phyloP scores from a whole-genome alignment of 1,140 invertebrate species.

The Drosophila kohkoa region DNA sequence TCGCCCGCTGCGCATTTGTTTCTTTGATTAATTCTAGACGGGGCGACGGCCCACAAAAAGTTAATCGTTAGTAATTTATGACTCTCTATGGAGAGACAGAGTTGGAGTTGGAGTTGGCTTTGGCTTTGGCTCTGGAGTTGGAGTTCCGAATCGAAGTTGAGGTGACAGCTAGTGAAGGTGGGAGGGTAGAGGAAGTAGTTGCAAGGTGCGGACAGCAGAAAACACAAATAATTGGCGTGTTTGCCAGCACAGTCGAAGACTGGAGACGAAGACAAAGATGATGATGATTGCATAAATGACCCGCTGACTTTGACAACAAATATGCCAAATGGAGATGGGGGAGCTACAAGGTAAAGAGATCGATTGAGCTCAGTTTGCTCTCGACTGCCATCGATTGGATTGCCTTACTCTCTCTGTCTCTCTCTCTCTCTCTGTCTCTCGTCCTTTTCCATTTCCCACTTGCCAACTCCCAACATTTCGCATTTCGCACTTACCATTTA shows the following conservation, averaged over 20 bases:
- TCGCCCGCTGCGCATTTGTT: conserved; percentile 52
- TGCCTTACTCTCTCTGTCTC: neutral
- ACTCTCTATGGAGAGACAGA: conserved; percentile 32
- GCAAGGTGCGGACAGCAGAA: conserved; percentile 44
- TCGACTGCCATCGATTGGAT: conserved; percentile 34
- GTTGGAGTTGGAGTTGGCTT: conserved; percentile 7
- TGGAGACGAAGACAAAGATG: conserved; percentile 2
- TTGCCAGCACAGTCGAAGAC: conserved; percentile 6
- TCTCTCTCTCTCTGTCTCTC: neutral
- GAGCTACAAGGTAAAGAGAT: conserved; percentile 3
- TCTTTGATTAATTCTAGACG: conserved; percentile 55
- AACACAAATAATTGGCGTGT: conserved; percentile 55
- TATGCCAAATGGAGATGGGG: conserved; percentile 7
- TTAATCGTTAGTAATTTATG: conserved; percentile 80
- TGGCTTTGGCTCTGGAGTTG: neutral
- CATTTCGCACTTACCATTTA: too few relatives aligned
- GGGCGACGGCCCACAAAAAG: conserved; percentile 53
- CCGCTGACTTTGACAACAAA: conserved; percentile 59
- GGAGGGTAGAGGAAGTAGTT: neutral
- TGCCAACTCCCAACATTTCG: too few relatives aligned
- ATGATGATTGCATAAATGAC: conserved; percentile 53
- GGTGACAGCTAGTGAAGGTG: neutral
- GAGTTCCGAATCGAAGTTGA: neutral
- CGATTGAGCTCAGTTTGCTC: conserved; percentile 16
- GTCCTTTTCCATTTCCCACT: neutral